Evolutionary conservation across 2,888 invertebrate genomes (phyloP), one percentile per base, ranked within the genome.

Genomic region (Callinectes sapidus): DNA sequence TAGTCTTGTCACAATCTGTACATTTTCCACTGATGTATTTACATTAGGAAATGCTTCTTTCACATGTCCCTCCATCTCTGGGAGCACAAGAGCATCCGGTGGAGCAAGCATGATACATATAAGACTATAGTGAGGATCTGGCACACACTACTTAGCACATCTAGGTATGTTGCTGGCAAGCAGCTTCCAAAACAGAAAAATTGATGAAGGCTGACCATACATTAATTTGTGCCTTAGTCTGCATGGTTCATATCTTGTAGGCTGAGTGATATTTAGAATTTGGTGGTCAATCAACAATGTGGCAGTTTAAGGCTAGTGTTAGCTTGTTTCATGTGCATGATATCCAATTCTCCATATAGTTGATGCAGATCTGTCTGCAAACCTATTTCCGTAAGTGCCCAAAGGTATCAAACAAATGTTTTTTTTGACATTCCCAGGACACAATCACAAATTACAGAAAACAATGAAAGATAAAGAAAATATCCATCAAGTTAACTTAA

Each of bases 141-240:
- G 81, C 81, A 81, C 81, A 81, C 81, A 81, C 35, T 54, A 48
- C 87, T 87, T 48, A 18, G 8, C 54, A 54, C 87, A 87, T 54
- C 35, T 87, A 35, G 14, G 42, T n/a, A 87, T 28, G 54, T 42
- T 35, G 28, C 87, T 23, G 3, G 42, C 8, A 54, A 87, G 28
- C 54, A 87, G 42, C 54, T 87, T 48, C 42, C 87, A 81, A 61
- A 61, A n/a, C 71, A 71, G 13, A 71, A 28, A 71, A 71, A 2
- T 28, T 71, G 10, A 71, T 71, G 81, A 35, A 35, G 81, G 81
- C 81, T 81, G 81, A 35, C 32, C 81, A 32, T 81, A 81, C 81
- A 81, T 81, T 28, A 14, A 32, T 81, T 81, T 81, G 81, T 81
- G 81, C 81, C 81, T 18, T 14, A 81, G 81, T 16, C 81, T 81